phyloP scores from a whole-genome alignment of 2,888 invertebrate species.

The Ophion slaviceki region DNA sequence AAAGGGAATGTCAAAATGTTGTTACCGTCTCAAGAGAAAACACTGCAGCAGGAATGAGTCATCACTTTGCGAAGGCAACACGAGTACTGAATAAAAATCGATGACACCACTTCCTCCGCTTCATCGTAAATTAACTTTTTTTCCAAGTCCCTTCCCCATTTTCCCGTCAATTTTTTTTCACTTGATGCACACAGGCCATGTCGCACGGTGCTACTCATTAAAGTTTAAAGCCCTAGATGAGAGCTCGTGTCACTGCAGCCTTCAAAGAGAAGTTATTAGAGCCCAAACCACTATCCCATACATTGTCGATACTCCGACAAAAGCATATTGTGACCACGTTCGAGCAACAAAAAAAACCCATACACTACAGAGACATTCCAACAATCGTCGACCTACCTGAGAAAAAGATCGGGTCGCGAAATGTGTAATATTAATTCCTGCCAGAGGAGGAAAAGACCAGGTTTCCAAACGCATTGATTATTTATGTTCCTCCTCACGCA shows the following conservation, averaged over 20 bases:
- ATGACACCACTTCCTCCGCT: background rate
- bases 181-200: background rate
- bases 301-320: background rate
- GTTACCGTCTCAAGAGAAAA: background rate
- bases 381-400: background rate
- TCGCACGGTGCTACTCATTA: conserved; percentile 7
- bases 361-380: background rate
- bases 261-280: conserved; percentile 23
- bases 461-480: background rate
- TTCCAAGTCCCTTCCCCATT: background rate
- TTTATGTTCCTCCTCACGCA: background rate
- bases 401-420: background rate
- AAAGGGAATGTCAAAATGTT: no score
- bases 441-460: background rate
- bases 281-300: background rate
- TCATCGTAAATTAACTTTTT: no score
- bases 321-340: background rate
- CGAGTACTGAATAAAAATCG: conserved; percentile 33
- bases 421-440: background rate
- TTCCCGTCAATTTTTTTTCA: conserved; percentile 1
- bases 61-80: background rate
- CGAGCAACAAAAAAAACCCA: background rate
- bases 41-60: background rate
- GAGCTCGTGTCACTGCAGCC: background rate
- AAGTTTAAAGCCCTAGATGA: background rate